Evolutionary conservation across 2,888 invertebrate species (phyloP).

Genomic region (Thera britannica): DNA sequence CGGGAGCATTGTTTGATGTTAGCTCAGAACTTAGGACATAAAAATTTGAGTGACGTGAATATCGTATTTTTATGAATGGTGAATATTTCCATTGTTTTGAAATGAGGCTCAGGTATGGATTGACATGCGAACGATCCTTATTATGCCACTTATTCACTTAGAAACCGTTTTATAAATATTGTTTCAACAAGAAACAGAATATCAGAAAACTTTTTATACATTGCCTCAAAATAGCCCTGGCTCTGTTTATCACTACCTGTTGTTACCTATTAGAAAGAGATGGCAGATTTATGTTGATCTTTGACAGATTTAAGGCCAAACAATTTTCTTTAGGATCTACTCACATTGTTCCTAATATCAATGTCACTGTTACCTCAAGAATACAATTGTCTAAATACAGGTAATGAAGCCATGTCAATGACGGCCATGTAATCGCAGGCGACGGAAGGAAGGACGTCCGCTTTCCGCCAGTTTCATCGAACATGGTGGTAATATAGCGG

Average conservation of each 20-base stretch:
- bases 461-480: slow-evolving; percentile 5
- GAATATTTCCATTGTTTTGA: slow-evolving; percentile 14
- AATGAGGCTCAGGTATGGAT: slow-evolving; percentile 4
- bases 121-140: slow-evolving; percentile 20
- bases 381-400: slow-evolving; percentile 34
- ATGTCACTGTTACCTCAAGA: slow-evolving; percentile 15
- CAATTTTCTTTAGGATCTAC: background rate
- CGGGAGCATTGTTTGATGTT: slow-evolving; percentile 23
- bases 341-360: slow-evolving; percentile 6
- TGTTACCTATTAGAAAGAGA: too few species aligned
- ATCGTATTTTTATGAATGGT: slow-evolving; percentile 22
- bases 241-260: too few species aligned
- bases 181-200: background rate
- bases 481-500: background rate
- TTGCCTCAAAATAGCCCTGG: too few species aligned
- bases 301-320: too few species aligned
- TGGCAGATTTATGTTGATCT: too few species aligned
- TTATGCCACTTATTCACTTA: slow-evolving; percentile 4
- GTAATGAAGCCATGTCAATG: slow-evolving; percentile 44
- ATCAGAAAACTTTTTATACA: too few species aligned
- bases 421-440: slow-evolving; percentile 41
- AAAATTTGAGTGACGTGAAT: slow-evolving; percentile 14
- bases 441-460: slow-evolving; percentile 50
- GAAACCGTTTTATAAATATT: background rate
- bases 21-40: background rate